These are phyloP conservation scores for Anser brachyrhynchus DNA, from an alignment of 2,113 vertebrate genomes.

Conservation along the genomic window DNA sequence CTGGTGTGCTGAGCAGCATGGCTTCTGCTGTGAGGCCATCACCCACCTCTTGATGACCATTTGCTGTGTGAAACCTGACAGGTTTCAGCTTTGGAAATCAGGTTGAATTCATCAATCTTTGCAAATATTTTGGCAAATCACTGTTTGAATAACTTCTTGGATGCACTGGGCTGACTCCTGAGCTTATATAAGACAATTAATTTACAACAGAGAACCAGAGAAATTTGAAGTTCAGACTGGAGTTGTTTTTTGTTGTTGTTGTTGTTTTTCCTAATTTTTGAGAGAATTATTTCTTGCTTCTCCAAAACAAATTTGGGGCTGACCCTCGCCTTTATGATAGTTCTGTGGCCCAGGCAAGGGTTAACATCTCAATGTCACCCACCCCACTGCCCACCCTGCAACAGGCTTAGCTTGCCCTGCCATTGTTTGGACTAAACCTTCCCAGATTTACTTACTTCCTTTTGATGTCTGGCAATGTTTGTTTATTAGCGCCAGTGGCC, in stretches of 20 bases:
- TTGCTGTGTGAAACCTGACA: neutral
- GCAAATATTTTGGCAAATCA: neutral
- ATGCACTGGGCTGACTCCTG: neutral
- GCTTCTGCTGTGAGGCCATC: neutral
- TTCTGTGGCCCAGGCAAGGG: conserved; percentile 42
- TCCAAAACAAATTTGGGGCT: neutral
- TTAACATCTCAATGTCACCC: conserved; percentile 67
- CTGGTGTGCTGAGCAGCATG: neutral
- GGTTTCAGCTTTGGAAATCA: neutral
- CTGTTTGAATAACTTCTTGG: neutral
- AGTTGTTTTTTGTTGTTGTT: neutral
- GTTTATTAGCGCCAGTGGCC: conserved; percentile 78
- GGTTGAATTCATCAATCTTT: neutral
- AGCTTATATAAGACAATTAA: neutral
- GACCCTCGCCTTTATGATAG: neutral
- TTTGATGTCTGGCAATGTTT: conserved; percentile 80
- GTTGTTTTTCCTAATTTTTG: neutral
- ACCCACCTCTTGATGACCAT: neutral
- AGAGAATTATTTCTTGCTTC: neutral
- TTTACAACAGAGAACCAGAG: neutral
- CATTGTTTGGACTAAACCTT: conserved; percentile 76
- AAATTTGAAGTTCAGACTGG: neutral
- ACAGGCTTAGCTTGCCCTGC: conserved; percentile 62
- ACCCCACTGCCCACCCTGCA: conserved; percentile 42
- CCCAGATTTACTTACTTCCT: conserved; percentile 75